Percentiles rank a stretch among this genome's conserved stretches.
These are phyloP conservation scores for Euplagia quadripunctaria DNA, from an alignment of 2,888 invertebrate genomes.

Conservation along the genomic window DNA sequence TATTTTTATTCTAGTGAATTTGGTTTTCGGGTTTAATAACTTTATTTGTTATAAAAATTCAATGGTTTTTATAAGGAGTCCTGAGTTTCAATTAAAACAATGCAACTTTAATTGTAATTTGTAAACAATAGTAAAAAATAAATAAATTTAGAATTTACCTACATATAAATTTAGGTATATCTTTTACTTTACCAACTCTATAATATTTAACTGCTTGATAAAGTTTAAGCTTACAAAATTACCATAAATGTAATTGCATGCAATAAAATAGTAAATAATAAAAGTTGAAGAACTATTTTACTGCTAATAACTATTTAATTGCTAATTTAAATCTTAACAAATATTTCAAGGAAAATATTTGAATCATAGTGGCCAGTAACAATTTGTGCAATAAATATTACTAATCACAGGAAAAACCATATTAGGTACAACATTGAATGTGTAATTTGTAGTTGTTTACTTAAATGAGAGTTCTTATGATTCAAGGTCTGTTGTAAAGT, in stretches of 20 bases:
- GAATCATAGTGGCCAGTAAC: conserved; percentile 2
- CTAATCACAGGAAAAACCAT: conserved; percentile 1
- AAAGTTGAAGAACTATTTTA: too few relatives aligned
- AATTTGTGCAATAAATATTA: not conserved
- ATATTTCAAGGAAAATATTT: not conserved
- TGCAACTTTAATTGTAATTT: not conserved
- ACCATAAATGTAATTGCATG: too few relatives aligned
- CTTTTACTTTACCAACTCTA: too few relatives aligned
- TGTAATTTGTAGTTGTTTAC: not conserved
- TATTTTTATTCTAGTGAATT: too few relatives aligned
- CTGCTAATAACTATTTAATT: not conserved
- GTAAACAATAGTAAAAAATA: not conserved
- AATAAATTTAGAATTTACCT: too few relatives aligned
- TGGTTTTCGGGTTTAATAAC: too few relatives aligned
- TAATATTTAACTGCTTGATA: too few relatives aligned
- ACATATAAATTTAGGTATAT: too few relatives aligned
- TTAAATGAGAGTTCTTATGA: not conserved
- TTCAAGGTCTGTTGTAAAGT: conserved; percentile 15
- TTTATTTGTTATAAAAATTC: too few relatives aligned
- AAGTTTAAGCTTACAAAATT: too few relatives aligned
- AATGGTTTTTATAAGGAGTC: too few relatives aligned
- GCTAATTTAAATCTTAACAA: not conserved
- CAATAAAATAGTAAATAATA: too few relatives aligned
- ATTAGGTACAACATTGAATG: not conserved
- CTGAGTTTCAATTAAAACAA: not conserved